These are phyloP conservation scores for Clarias gariepinus DNA, from an alignment of 2,113 vertebrate genomes.

Conservation along the genomic window DNA sequence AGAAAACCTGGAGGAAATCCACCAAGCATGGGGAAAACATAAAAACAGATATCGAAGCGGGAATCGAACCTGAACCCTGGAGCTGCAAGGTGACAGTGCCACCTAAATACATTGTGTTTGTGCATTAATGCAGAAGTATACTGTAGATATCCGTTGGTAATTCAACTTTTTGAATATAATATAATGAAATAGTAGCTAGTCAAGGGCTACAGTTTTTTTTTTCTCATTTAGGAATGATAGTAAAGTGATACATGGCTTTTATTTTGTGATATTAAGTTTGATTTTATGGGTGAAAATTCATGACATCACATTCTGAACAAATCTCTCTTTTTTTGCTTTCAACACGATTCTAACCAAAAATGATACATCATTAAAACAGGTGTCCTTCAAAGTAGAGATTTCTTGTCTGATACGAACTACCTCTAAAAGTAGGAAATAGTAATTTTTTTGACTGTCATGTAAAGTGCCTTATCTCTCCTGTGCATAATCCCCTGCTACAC, in stretches of 20 bases:
- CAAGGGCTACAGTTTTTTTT: not conserved
- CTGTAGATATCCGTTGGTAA: not conserved
- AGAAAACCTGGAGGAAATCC: too few species aligned
- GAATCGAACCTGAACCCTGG: too few species aligned
- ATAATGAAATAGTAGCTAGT: not conserved
- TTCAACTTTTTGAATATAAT: not conserved
- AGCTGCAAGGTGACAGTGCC: too few species aligned
- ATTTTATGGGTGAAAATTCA: not conserved
- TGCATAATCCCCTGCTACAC: too few species aligned
- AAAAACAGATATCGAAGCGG: too few species aligned
- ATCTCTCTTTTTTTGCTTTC: not conserved
- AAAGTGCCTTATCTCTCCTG: not conserved
- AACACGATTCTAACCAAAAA: not conserved
- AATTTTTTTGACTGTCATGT: not conserved
- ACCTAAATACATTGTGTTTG: too few species aligned
- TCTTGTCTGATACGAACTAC: not conserved
- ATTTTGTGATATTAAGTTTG: not conserved
- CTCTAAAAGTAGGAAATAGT: not conserved
- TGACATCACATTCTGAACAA: not conserved
- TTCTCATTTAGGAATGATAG: not conserved
- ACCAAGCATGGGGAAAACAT: too few species aligned
- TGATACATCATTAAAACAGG: not conserved
- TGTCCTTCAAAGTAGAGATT: not conserved
- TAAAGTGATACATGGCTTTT: not conserved
- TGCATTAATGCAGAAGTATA: not conserved